phyloP scores from a whole-genome alignment of 2,113 vertebrate species.

The Tragulus kanchil region DNA sequence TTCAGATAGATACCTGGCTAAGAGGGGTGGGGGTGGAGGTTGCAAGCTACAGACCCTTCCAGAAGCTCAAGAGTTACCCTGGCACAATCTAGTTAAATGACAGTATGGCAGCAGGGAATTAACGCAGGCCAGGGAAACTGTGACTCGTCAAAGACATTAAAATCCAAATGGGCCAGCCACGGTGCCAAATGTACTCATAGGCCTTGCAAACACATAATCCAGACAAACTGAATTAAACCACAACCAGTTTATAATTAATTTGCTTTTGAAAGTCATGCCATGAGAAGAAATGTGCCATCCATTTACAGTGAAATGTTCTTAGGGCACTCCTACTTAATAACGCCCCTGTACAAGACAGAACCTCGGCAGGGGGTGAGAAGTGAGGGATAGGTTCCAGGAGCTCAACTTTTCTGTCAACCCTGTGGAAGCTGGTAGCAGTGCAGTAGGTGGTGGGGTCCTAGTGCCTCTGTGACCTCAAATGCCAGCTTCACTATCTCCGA shows the following conservation, averaged over 20 bases:
- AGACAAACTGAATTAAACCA: slow-evolving; percentile 51
- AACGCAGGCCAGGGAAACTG: slow-evolving; percentile 75
- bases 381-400: background rate
- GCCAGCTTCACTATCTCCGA: background rate
- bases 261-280: slow-evolving; percentile 46
- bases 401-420: background rate
- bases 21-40: background rate
- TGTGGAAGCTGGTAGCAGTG: background rate
- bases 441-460: background rate
- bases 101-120: background rate
- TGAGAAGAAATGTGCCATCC: slow-evolving; percentile 19
- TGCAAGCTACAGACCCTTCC: slow-evolving; percentile 66
- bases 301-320: background rate
- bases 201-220: slow-evolving; percentile 48
- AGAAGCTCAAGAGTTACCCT: slow-evolving; percentile 73
- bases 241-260: slow-evolving; percentile 61
- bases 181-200: slow-evolving; percentile 25
- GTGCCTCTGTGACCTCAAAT: background rate
- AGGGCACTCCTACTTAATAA: background rate
- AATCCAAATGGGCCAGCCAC: slow-evolving; percentile 64
- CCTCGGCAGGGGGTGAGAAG: background rate
- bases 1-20: slow-evolving; percentile 75
- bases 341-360: background rate
- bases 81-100: slow-evolving; percentile 55
- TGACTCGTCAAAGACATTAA: slow-evolving; percentile 43